Conservation (phyloP, 2,888 invertebrate genomes). For the Pimpla rufipes region DNA sequence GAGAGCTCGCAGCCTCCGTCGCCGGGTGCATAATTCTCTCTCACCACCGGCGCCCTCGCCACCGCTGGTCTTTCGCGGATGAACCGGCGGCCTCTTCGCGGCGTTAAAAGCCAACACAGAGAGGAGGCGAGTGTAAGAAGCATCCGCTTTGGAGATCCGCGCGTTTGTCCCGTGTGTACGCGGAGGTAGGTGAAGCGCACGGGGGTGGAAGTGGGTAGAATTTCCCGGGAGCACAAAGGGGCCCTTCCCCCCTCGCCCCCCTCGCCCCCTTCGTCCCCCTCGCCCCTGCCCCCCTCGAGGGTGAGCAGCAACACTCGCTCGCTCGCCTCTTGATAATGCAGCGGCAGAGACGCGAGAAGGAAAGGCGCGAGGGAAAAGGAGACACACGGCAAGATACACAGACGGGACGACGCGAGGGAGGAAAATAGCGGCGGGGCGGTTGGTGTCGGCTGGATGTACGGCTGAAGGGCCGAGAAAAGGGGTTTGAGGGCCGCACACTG, state of each 20-base stretch:
- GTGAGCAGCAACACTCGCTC: no score
- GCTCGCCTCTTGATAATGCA: constrained; percentile 79
- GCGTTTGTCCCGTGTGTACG: constrained; percentile 47
- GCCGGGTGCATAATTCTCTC: constrained; percentile 33
- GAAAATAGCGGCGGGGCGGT: constrained; percentile 31
- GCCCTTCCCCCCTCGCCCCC: no score
- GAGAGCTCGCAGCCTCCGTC: neutral
- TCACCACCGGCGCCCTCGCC: constrained; percentile 52
- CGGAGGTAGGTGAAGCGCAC: constrained; percentile 59
- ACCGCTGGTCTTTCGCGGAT: constrained; percentile 61
- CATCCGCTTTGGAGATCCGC: constrained; percentile 60
- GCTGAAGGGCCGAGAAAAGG: constrained; percentile 51
- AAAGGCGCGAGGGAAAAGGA: constrained; percentile 38
- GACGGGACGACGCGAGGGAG: constrained; percentile 9
- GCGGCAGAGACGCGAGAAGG: constrained; percentile 70
- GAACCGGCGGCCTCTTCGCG: constrained; percentile 57
- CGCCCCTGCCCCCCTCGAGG: constrained; percentile 66
- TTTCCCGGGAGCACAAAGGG: constrained; percentile 69
- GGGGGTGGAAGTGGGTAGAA: constrained; percentile 67
- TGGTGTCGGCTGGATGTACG: constrained; percentile 56
- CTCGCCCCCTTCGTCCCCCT: no score
- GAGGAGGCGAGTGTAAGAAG: constrained; percentile 65
- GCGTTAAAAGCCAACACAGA: constrained; percentile 65
- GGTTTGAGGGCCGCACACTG: constrained; percentile 49
- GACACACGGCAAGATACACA: constrained; percentile 30